Conservation (phyloP, 2,113 vertebrate genomes). For the Vidua chalybeata region DNA sequence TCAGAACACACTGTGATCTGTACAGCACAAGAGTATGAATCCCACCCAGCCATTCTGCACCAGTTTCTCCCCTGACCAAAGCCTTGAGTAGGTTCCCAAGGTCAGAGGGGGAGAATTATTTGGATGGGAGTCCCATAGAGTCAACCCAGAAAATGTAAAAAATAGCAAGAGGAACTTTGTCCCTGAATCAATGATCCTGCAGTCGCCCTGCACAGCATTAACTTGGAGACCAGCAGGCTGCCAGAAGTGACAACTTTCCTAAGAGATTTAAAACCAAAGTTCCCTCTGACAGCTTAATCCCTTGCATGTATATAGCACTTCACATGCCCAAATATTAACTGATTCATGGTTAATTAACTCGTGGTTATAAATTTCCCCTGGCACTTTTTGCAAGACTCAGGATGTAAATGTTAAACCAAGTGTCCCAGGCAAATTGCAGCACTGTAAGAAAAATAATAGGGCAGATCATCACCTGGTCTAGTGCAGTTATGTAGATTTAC, state of each 20-base stretch:
- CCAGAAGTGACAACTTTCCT: constrained; percentile 41
- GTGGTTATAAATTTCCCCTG: constrained; percentile 47
- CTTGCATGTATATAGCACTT: constrained; percentile 54
- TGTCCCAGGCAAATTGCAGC: constrained; percentile 39
- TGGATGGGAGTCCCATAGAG: neutral
- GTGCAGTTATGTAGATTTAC: constrained; percentile 5
- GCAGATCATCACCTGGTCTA: constrained; percentile 42
- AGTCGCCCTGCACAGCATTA: neutral
- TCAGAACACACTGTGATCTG: neutral
- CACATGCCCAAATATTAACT: constrained; percentile 56
- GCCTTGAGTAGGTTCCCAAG: neutral
- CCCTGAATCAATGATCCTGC: neutral
- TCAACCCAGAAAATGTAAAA: neutral
- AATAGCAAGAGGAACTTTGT: neutral
- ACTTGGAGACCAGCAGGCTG: constrained; percentile 13
- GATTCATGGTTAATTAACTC: constrained; percentile 65
- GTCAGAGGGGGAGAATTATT: neutral
- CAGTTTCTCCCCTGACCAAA: neutral
- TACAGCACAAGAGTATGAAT: neutral
- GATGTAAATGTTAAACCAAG: constrained; percentile 35
- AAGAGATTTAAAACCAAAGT: constrained; percentile 33
- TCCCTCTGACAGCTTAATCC: constrained; percentile 57
- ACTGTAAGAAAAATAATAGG: constrained; percentile 38
- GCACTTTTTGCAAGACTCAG: constrained; percentile 30
- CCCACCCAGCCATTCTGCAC: neutral